These are phyloP conservation scores for Poicephalus gulielmi DNA, from an alignment of 2,113 vertebrate genomes.

Conservation along the genomic window DNA sequence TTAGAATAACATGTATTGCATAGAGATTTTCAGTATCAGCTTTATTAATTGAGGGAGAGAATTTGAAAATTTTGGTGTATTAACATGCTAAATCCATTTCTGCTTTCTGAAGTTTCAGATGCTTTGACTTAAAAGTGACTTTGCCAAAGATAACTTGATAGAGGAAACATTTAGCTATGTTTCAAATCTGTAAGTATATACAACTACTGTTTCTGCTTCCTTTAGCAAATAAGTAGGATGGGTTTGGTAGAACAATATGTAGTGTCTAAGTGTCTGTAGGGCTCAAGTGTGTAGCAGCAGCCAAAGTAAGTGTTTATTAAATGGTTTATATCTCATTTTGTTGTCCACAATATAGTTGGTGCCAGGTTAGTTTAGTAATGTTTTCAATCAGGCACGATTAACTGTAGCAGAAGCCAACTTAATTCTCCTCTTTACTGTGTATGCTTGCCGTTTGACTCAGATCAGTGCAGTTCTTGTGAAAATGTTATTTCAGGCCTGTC, in stretches of 20 bases:
- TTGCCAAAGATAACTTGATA: background rate
- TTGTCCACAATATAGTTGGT: background rate
- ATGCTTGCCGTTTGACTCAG: background rate
- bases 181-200: background rate
- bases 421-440: background rate
- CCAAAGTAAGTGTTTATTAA: background rate
- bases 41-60: background rate
- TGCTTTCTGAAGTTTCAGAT: background rate
- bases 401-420: background rate
- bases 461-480: background rate
- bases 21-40: background rate
- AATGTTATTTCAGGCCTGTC: slow-evolving; percentile 44
- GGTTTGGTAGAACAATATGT: background rate
- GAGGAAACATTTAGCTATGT: background rate
- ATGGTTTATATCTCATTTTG: background rate
- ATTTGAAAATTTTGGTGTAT: background rate
- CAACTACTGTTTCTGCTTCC: background rate
- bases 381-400: background rate
- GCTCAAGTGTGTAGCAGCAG: background rate
- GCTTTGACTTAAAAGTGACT: background rate
- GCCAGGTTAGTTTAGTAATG: background rate
- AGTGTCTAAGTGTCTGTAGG: background rate
- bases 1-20: background rate
- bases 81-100: background rate
- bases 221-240: background rate